A percentile compares a stretch with the other conserved stretches of the same genome.
Evolutionary conservation across 2,113 vertebrate genomes (phyloP).

Genomic region (Vombatus ursinus): DNA sequence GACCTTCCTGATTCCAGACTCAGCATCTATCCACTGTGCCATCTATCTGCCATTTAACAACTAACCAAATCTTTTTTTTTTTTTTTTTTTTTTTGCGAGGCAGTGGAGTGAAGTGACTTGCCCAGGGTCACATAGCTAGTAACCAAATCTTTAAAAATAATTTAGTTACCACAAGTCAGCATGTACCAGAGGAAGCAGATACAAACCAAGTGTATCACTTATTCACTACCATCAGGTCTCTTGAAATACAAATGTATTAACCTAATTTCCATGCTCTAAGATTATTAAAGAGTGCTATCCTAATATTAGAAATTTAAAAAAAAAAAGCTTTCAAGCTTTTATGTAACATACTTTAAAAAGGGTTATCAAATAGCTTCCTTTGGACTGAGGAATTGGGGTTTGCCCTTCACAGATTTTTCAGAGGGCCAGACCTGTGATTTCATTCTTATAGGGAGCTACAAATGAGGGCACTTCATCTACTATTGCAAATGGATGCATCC

Average conservation of each 20-base stretch:
- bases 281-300: conserved; percentile 15
- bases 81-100: too few relatives aligned
- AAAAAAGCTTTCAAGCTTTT: conserved; percentile 36
- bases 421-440: neutral
- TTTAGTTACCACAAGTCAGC: neutral
- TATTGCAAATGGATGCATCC: neutral
- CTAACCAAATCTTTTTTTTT: conserved; percentile 57
- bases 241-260: conserved; percentile 48
- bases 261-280: conserved; percentile 43
- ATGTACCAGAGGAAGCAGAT: conserved; percentile 55
- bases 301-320: neutral
- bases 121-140: neutral
- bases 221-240: conserved; percentile 64
- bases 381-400: neutral
- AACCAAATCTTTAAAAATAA: conserved; percentile 62
- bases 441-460: neutral
- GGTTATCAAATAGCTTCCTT: neutral
- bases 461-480: neutral
- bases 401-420: neutral
- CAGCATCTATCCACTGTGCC: neutral
- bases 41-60: neutral
- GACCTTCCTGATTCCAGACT: neutral
- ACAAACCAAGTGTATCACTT: conserved; percentile 54
- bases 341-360: neutral
- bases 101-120: too few relatives aligned